Evolutionary conservation across 2,888 invertebrate species (phyloP).

Genomic region (Miltochrista miniata): DNA sequence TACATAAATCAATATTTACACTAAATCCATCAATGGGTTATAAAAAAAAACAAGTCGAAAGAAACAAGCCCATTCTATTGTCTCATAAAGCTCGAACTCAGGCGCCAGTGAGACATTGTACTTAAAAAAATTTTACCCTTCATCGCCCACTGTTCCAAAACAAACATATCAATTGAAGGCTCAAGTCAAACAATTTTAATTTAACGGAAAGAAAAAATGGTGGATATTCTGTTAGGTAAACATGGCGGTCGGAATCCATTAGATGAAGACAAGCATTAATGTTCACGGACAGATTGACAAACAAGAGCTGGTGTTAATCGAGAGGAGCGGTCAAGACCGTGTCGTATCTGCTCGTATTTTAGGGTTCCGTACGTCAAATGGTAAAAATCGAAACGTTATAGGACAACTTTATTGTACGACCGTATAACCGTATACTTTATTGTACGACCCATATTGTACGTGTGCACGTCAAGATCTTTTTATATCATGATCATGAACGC

Average conservation of each 20-base stretch:
- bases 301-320: slow-evolving; percentile 34
- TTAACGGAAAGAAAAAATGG: slow-evolving; percentile 36
- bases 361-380: no score
- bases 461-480: no score
- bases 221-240: slow-evolving; percentile 49
- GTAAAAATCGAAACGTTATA: no score
- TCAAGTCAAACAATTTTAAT: slow-evolving; percentile 40
- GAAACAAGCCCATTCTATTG: background rate
- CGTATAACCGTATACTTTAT: no score
- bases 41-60: background rate
- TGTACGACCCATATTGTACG: no score
- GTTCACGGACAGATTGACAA: slow-evolving; percentile 60
- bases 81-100: slow-evolving; percentile 6
- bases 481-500: no score
- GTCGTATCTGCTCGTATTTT: no score
- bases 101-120: slow-evolving; percentile 14
- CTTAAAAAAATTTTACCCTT: slow-evolving; percentile 27
- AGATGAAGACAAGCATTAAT: slow-evolving; percentile 56
- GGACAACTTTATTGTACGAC: no score
- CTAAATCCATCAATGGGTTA: background rate
- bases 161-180: slow-evolving; percentile 41
- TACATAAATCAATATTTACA: background rate
- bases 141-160: slow-evolving; percentile 32
- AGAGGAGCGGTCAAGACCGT: slow-evolving; percentile 13
- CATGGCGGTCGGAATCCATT: slow-evolving; percentile 60